Evolutionary conservation across 2,797 vertebrate species (phyloP).

Genomic region (Cyprinella venusta): DNA sequence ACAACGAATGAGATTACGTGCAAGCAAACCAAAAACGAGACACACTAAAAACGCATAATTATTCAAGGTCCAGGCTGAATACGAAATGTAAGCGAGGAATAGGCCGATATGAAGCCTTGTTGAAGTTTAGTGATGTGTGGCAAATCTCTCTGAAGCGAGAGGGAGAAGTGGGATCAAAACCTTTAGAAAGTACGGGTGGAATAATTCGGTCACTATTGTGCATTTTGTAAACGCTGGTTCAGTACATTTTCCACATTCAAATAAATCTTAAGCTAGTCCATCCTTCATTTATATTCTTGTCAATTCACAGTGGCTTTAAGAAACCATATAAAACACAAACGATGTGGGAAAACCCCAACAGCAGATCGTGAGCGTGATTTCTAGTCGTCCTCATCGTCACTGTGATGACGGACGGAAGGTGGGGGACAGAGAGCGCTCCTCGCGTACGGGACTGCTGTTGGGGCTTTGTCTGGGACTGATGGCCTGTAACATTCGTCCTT

Average conservation of each 20-base stretch:
- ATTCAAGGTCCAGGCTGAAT: background rate
- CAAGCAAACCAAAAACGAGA: background rate
- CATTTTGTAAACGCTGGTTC: background rate
- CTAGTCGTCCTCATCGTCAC: slow-evolving; percentile 83
- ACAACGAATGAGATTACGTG: slow-evolving; percentile 29
- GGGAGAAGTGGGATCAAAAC: slow-evolving; percentile 16
- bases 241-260: background rate
- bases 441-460: slow-evolving; percentile 81
- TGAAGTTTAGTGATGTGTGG: slow-evolving; percentile 39
- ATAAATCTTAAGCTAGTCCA: background rate
- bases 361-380: slow-evolving; percentile 1
- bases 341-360: background rate
- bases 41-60: slow-evolving; percentile 36
- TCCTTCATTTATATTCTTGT: slow-evolving; percentile 30
- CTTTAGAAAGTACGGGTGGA: slow-evolving; percentile 28
- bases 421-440: slow-evolving; percentile 83
- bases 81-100: slow-evolving; percentile 23
- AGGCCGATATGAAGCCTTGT: slow-evolving; percentile 22
- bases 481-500: slow-evolving; percentile 87
- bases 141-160: slow-evolving; percentile 38
- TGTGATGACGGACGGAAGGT: slow-evolving; percentile 78
- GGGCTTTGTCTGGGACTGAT: slow-evolving; percentile 88
- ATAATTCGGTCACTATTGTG: slow-evolving; percentile 22
- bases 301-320: slow-evolving; percentile 21
- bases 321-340: slow-evolving; percentile 16